Conservation (phyloP, 1,140 invertebrate species). For the Drosophila suzukii region DNA sequence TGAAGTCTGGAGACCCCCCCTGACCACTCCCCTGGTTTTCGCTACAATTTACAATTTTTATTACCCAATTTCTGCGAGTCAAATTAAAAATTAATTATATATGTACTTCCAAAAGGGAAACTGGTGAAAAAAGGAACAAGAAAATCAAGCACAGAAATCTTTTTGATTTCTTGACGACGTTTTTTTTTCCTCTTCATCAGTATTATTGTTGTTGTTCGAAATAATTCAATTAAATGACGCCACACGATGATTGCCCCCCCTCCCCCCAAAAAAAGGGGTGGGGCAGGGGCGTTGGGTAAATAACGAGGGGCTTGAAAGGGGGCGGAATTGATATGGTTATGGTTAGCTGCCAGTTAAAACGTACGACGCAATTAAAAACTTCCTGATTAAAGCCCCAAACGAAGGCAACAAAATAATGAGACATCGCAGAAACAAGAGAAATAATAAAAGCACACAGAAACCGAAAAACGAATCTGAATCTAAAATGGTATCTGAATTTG, state of each 20-base stretch:
- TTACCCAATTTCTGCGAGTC: conserved; percentile 78
- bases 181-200: conserved; percentile 44
- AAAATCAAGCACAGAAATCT: conserved; percentile 48
- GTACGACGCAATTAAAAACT: conserved; percentile 80
- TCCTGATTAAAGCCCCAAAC: conserved; percentile 78
- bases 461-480: conserved; percentile 26
- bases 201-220: conserved; percentile 70
- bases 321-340: conserved; percentile 49
- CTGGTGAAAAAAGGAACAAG: conserved; percentile 37
- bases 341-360: conserved; percentile 68
- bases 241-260: conserved; percentile 50
- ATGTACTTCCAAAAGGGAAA: conserved; percentile 51
- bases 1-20: conserved; percentile 15
- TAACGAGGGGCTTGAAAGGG: neutral
- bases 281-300: too few species aligned
- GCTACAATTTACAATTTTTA: conserved; percentile 76
- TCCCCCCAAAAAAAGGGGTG: neutral
- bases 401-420: conserved; percentile 55
- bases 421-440: conserved; percentile 20
- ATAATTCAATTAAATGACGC: conserved; percentile 81
- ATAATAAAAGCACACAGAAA: conserved; percentile 10
- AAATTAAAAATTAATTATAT: conserved; percentile 80
- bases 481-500: conserved; percentile 16
- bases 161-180: conserved; percentile 75
- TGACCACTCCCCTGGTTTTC: neutral